Evolutionary conservation across 2,113 vertebrate genomes (phyloP), one percentile per base, ranked within the genome.

Genomic region (Microcebus jonahi): DNA sequence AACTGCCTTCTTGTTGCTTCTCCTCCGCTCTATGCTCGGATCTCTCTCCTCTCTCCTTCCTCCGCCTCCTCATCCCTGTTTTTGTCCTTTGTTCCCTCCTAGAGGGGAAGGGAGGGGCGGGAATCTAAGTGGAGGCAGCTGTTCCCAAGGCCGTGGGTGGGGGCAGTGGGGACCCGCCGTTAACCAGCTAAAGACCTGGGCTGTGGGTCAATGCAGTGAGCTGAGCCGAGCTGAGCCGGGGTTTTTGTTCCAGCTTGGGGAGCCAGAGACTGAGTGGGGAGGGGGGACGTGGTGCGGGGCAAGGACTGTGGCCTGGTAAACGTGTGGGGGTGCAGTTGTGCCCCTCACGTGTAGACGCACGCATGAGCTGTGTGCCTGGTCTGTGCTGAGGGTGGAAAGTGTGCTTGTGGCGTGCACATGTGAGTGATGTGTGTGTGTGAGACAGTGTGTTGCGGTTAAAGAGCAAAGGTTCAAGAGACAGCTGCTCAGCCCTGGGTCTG

Each of bases 91-190:
- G 76, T 96, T 89, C n/a, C 57, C 65, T 97, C 57, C 65, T 83
- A 42, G 83, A 83, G 29, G 21, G 7, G 61, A 61, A 50, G 15
- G 48, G 23, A 61, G 84, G 6, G 18, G 6, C 27, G n/a, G 14
- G 88, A 36, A 61, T 90, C 94, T 89, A 86, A 92, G 94, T 77
- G 87, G 68, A 93, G 82, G 82, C 96, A 96, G 94, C 91, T 94
- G 91, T 96, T 93, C 85, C 82, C 92, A 96, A 96, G 97, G 97
- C 88, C 91, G 17, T 5, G 42, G 55, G 73, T 0, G 45, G 76
- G 70, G 59, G 20, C 48, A 0, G 4, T 0, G 36, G 31, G 21
- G 53, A 68, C 63, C 63, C 0, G 1, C 91, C n/a, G 79, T 82
- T 45, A 88, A 88, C 70, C 91, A 97, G 88, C 67, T 70, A 67